A percentile compares a stretch with the other conserved stretches of the same genome.
phyloP scores from a whole-genome alignment of 2,113 vertebrate genomes.

The Odocoileus hemionus region DNA sequence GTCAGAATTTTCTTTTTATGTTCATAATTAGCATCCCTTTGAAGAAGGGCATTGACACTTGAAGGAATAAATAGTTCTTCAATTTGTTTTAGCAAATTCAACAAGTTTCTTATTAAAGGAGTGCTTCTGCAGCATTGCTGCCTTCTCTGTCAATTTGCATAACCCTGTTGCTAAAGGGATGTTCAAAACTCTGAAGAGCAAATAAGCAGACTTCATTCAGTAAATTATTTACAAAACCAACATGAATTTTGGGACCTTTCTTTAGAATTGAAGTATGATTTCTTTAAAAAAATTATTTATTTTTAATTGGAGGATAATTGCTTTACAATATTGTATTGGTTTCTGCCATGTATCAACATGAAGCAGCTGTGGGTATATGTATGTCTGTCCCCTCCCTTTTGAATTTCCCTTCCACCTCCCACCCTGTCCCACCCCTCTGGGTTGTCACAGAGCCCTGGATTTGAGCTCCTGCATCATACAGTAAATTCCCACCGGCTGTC shows the following conservation, averaged over 20 bases:
- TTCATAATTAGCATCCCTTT: slow-evolving; percentile 42
- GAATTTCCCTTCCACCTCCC: not conserved
- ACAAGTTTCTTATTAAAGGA: not conserved
- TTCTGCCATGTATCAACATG: not conserved
- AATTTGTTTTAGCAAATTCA: not conserved
- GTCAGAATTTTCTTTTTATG: not conserved
- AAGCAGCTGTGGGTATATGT: not conserved
- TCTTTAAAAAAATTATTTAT: not conserved
- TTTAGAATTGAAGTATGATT: not conserved
- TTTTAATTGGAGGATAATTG: not conserved
- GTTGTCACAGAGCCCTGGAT: not conserved
- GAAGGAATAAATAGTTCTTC: slow-evolving; percentile 4
- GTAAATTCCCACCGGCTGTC: not conserved
- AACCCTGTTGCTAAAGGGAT: not conserved
- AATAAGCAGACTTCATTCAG: not conserved
- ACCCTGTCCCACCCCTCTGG: not conserved
- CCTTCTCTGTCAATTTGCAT: not conserved
- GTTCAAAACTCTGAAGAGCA: not conserved
- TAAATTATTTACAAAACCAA: slow-evolving; percentile 29
- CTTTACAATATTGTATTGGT: not conserved
- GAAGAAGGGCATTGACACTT: not conserved
- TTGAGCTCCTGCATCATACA: not conserved
- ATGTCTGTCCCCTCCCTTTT: not conserved
- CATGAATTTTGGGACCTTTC: not conserved
- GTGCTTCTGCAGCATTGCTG: not conserved